phyloP scores from a whole-genome alignment of 2,113 vertebrate species.

The Sebastes schlegelii region DNA sequence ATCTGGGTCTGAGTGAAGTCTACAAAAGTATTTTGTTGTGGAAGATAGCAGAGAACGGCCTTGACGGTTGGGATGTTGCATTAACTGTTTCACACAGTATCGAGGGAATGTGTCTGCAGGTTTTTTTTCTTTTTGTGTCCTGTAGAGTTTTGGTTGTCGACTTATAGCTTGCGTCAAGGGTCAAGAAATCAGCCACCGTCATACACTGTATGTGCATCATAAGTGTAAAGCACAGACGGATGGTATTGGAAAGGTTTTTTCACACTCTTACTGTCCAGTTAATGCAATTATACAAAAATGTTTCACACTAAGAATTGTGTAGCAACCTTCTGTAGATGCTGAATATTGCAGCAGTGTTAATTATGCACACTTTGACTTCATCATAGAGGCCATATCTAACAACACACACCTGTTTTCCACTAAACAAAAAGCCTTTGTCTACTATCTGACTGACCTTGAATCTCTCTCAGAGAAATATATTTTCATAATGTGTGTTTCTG shows the following conservation, averaged over 20 bases:
- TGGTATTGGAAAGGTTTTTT: background rate
- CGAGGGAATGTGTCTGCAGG: background rate
- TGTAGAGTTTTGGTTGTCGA: background rate
- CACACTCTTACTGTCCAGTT: background rate
- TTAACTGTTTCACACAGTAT: slow-evolving; percentile 37
- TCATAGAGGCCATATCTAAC: background rate
- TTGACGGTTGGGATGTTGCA: slow-evolving; percentile 47
- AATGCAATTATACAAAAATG: too few relatives aligned
- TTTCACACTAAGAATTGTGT: background rate
- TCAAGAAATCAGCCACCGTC: background rate
- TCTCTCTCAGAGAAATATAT: slow-evolving; percentile 4
- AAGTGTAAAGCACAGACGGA: background rate
- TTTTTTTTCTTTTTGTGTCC: background rate
- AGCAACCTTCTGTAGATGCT: background rate
- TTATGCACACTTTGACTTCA: background rate
- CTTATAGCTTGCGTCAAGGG: too few relatives aligned
- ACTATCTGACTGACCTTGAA: slow-evolving; percentile 47
- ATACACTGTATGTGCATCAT: background rate
- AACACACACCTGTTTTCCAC: slow-evolving; percentile 43
- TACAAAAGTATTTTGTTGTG: slow-evolving; percentile 37
- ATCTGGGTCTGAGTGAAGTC: slow-evolving; percentile 34
- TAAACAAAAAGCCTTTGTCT: slow-evolving; percentile 32
- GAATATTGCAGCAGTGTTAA: background rate
- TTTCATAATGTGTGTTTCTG: slow-evolving; percentile 4
- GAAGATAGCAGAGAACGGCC: slow-evolving; percentile 55